Percentiles rank a stretch among this genome's conserved stretches.
phyloP scores from a whole-genome alignment of 2,888 invertebrate species.

The Drosophila antonietae region DNA sequence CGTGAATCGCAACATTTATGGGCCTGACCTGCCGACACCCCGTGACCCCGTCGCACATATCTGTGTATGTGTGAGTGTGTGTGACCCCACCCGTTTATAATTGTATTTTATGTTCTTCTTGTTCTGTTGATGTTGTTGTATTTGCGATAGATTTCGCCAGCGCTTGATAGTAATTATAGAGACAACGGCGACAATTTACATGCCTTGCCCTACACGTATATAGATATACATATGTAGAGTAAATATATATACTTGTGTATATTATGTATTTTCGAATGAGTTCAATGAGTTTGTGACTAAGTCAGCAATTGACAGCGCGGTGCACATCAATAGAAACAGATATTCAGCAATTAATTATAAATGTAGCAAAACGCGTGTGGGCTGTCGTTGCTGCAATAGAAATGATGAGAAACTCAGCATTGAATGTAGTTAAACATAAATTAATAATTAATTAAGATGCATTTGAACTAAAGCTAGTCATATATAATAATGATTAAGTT shows the following conservation, averaged over 20 bases:
- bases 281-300: slow-evolving; percentile 45
- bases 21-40: slow-evolving; percentile 70
- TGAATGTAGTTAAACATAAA: neutral
- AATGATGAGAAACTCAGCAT: neutral
- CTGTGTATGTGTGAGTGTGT: slow-evolving; percentile 10
- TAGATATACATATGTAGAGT: neutral
- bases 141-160: slow-evolving; percentile 48
- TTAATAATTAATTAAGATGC: slow-evolving; percentile 3
- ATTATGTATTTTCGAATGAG: slow-evolving; percentile 22
- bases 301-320: slow-evolving; percentile 34
- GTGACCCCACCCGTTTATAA: slow-evolving; percentile 65
- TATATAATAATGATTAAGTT: neutral
- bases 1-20: slow-evolving; percentile 69
- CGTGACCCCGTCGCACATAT: slow-evolving; percentile 15
- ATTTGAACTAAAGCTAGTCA: neutral
- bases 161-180: slow-evolving; percentile 70
- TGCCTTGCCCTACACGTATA: slow-evolving; percentile 44
- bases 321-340: slow-evolving; percentile 18
- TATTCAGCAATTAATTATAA: slow-evolving; percentile 9
- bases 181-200: slow-evolving; percentile 64
- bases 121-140: slow-evolving; percentile 18
- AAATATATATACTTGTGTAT: slow-evolving; percentile 8
- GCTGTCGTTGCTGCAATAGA: neutral
- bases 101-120: slow-evolving; percentile 54
- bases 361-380: neutral